These are phyloP conservation scores for Thalassoma bifasciatum DNA, from an alignment of 2,113 vertebrate species.

Conservation along the genomic window DNA sequence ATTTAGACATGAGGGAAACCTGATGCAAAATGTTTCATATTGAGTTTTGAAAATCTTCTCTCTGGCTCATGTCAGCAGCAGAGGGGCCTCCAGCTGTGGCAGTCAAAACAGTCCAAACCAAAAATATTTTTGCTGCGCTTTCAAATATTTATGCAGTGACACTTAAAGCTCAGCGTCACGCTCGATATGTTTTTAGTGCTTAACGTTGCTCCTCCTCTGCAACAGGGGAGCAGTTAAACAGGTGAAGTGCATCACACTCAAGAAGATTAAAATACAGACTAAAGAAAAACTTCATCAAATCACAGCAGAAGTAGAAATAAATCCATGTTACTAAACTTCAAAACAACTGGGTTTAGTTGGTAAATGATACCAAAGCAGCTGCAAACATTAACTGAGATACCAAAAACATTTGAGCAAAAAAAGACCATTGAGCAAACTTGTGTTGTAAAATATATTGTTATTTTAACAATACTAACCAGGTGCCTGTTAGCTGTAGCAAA, in stretches of 20 bases:
- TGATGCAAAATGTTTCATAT: not conserved
- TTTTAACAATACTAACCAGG: too few species aligned
- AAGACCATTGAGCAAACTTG: too few species aligned
- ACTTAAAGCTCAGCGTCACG: conserved; percentile 4
- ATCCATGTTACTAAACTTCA: too few species aligned
- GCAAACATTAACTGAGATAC: too few species aligned
- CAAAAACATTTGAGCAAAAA: too few species aligned
- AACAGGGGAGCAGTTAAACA: not conserved
- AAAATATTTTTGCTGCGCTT: not conserved
- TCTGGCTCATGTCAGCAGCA: not conserved
- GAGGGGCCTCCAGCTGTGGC: not conserved
- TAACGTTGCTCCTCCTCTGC: not conserved
- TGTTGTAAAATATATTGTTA: too few species aligned
- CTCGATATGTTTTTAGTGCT: conserved; percentile 1
- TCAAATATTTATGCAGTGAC: conserved; percentile 26
- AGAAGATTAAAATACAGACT: not conserved
- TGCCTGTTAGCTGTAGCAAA: too few species aligned
- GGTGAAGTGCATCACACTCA: not conserved
- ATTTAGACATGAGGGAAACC: not conserved
- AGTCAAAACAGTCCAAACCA: not conserved
- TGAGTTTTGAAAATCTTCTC: not conserved
- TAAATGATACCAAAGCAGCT: too few species aligned
- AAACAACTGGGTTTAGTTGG: too few species aligned
- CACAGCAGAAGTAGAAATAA: too few species aligned
- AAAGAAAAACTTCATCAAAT: not conserved